These are phyloP conservation scores for Girardinus metallicus DNA, from an alignment of 2,797 vertebrate species.

Conservation along the genomic window DNA sequence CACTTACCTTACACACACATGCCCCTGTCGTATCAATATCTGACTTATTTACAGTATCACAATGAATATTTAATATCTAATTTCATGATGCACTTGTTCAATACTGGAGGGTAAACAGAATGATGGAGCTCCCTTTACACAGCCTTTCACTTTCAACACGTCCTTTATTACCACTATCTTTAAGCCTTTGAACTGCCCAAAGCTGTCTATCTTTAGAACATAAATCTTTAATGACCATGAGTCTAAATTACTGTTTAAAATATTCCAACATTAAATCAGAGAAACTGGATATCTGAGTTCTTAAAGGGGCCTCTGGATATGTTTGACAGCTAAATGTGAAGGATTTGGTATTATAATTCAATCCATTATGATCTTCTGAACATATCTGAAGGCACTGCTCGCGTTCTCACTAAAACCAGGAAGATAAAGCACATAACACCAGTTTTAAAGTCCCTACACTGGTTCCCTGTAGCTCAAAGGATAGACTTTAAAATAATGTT, in stretches of 20 bases:
- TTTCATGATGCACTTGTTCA: constrained; percentile 45
- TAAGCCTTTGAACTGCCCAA: constrained; percentile 7
- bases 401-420: no score
- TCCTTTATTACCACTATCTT: constrained; percentile 5
- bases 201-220: constrained; percentile 10
- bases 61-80: constrained; percentile 57
- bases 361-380: neutral
- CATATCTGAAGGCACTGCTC: no score
- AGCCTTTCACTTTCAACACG: constrained; percentile 27
- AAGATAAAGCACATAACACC: no score
- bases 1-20: constrained; percentile 10
- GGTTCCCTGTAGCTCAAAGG: no score
- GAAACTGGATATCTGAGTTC: constrained; percentile 19
- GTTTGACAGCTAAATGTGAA: neutral
- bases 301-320: neutral
- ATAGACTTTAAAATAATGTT: no score
- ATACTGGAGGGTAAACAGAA: constrained; percentile 22
- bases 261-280: constrained; percentile 3
- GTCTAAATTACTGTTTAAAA: constrained; percentile 14
- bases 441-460: no score
- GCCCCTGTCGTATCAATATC: constrained; percentile 37
- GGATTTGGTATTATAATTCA: neutral
- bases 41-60: constrained; percentile 42
- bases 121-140: constrained; percentile 1
- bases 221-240: constrained; percentile 5